Evolutionary conservation across 2,113 vertebrate species (phyloP), one percentile per base, ranked within the genome.

Genomic region (Phrynosoma blainvillii): DNA sequence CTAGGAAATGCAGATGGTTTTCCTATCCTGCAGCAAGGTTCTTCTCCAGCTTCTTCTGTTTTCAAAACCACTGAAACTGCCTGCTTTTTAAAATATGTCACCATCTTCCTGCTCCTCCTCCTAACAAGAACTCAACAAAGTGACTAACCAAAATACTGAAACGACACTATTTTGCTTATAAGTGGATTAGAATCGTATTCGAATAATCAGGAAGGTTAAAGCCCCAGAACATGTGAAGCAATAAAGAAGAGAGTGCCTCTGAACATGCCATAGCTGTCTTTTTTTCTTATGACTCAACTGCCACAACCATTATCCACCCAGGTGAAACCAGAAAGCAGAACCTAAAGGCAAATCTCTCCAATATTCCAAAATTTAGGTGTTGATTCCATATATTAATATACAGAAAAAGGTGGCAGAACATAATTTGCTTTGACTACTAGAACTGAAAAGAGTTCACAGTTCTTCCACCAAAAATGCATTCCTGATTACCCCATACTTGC

Each of bases 191-290:
- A 52, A 11, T 27, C 3, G 30, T 74, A 75, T 76, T 62, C 65
- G 18, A 42, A 32, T 10, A 5, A 9, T 4, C 54, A 71, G 6
- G 66, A 14, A 68, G 25, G 32, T 23, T 21, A 36, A 10, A 74
- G 47, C 12, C 52, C 83, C 54, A 59, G 52, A 40, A 42, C 2
- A 21, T 21, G 83, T 27, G 21, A 75, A 84, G 52, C 83, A 84
- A 74, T 84, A 84, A 85, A 85, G 68, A 74, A 84, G 71, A 77
- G 84, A 85, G 73, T 85, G 73, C 84, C 84, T 77, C 84, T 85
- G 32, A 65, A 23, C 54, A 77, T 77, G 54, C 47, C 36, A 30
- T 65, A 11, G 62, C 56, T 65, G 13, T 47, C n/a, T 23, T 81
- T 65, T 36, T 30, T 47, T n/a, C 20, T 74, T 74, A 74, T 18